These are phyloP conservation scores for Ploceus nigricollis DNA, from an alignment of 2,113 vertebrate genomes.

Conservation along the genomic window DNA sequence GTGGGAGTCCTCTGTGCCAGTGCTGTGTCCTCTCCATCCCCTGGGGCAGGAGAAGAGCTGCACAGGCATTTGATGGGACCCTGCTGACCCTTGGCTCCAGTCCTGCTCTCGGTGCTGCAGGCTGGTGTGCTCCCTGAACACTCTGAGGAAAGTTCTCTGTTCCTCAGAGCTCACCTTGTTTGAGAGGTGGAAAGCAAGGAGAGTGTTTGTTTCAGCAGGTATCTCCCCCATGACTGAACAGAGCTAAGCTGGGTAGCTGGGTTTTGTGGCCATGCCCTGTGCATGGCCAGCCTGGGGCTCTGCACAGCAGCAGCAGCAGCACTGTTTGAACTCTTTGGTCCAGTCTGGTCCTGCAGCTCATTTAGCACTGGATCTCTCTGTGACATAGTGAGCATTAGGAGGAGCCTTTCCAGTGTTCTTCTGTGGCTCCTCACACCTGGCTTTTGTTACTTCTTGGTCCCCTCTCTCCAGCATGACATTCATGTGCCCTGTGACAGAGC, in stretches of 20 bases:
- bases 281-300: not conserved
- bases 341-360: not conserved
- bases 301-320: not conserved
- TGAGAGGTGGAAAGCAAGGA: not conserved
- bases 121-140: not conserved
- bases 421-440: not conserved
- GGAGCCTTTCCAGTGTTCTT: not conserved
- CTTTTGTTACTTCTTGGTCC: not conserved
- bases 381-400: not conserved
- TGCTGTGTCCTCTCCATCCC: not conserved
- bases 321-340: rapidly evolving
- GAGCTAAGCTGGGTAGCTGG: not conserved
- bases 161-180: not conserved
- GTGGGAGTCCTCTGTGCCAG: rapidly evolving
- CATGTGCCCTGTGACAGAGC: rapidly evolving
- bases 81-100: not conserved
- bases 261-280: not conserved
- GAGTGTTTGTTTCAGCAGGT: not conserved
- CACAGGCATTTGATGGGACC: not conserved
- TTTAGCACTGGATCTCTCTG: not conserved
- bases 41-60: not conserved
- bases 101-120: not conserved
- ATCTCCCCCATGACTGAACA: not conserved
- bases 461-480: not conserved
- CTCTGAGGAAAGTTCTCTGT: not conserved